Percentiles rank a stretch among this genome's conserved stretches.
These are phyloP conservation scores for Oxystoma pomonae DNA, from an alignment of 2,888 invertebrate genomes.

Conservation along the genomic window DNA sequence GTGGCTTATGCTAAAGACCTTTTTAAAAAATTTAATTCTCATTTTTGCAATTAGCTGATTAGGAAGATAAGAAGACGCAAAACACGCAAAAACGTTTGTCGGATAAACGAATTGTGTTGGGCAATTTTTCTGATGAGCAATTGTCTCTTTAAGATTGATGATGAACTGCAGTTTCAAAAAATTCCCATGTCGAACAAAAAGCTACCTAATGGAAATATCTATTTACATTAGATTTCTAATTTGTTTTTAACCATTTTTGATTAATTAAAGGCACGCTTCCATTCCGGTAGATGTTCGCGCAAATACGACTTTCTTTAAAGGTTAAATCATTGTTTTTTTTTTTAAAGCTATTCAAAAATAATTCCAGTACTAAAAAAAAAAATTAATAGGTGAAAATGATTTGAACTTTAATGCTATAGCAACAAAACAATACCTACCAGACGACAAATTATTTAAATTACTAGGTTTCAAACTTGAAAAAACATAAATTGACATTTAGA, in stretches of 20 bases:
- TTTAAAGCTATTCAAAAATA: too few relatives aligned
- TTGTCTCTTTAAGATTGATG: not conserved
- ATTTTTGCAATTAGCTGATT: slow-evolving; percentile 22
- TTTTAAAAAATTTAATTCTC: slow-evolving; percentile 23
- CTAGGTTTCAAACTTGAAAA: too few relatives aligned
- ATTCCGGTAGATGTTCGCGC: too few relatives aligned
- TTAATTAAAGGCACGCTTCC: not conserved
- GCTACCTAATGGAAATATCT: not conserved
- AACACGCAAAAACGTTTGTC: slow-evolving; percentile 2
- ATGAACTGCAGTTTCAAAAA: not conserved
- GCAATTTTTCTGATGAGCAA: not conserved
- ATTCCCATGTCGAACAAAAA: not conserved
- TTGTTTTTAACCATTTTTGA: not conserved
- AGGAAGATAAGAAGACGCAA: slow-evolving; percentile 14
- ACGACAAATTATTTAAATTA: too few relatives aligned
- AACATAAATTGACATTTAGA: too few relatives aligned
- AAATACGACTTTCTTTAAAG: too few relatives aligned
- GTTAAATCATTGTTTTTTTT: too few relatives aligned
- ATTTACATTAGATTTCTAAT: not conserved
- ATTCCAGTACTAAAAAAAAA: too few relatives aligned
- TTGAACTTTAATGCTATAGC: too few relatives aligned
- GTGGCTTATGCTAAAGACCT: slow-evolving; percentile 33
- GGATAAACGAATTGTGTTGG: not conserved
- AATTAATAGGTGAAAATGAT: too few relatives aligned
- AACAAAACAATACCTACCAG: too few relatives aligned